Evolutionary conservation across 2,888 invertebrate genomes (phyloP).

Genomic region (Tenthredo livida): DNA sequence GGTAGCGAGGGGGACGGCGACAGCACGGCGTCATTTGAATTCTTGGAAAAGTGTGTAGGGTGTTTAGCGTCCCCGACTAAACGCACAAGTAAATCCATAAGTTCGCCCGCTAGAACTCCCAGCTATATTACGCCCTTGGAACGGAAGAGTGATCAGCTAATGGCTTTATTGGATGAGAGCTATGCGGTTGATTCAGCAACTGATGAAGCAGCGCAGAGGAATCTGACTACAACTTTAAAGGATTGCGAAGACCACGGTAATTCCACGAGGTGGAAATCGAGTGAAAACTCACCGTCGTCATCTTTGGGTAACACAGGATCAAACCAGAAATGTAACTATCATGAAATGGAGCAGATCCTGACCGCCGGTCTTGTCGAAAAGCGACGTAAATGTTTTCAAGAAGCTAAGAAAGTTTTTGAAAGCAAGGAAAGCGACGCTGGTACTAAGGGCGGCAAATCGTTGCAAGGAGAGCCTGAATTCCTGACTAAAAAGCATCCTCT

Average conservation of each 20-base stretch:
- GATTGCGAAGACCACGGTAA: background rate
- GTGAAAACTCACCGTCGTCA: background rate
- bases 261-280: background rate
- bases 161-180: background rate
- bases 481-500: slow-evolving; percentile 37
- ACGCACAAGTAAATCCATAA: background rate
- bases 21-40: background rate
- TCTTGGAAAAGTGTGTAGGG: background rate
- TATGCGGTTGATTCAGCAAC: background rate
- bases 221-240: background rate
- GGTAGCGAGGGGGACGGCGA: background rate
- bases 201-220: background rate
- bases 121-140: background rate
- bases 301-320: background rate
- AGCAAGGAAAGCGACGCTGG: background rate
- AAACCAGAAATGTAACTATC: background rate
- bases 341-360: slow-evolving; percentile 65
- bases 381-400: slow-evolving; percentile 72
- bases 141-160: background rate
- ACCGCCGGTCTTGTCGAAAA: slow-evolving; percentile 68
- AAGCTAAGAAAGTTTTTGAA: slow-evolving; percentile 61
- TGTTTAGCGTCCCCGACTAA: background rate
- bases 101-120: background rate
- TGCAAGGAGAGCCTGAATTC: slow-evolving; percentile 54
- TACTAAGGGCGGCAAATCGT: slow-evolving; percentile 9